Evolutionary conservation across 2,888 invertebrate species (phyloP), one percentile per base, ranked within the genome.

Genomic region (Epinotia demarniana): DNA sequence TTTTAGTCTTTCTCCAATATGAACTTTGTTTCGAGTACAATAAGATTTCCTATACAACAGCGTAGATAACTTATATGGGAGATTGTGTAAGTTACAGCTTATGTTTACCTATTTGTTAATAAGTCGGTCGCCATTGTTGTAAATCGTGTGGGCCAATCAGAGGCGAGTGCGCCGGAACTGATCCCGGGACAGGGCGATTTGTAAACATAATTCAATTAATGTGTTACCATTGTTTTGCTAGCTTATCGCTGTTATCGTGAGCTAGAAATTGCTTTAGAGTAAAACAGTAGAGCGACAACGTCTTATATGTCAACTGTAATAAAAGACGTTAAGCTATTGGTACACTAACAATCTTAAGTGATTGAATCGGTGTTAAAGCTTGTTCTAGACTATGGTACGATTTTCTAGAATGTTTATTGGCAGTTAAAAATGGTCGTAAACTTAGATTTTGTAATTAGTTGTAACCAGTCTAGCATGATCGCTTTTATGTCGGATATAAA

Each of bases 151-250:
- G 80, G 79, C 92, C 92, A 92, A 92, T 91, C 82, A 82, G 77
- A 61, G 75, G 77, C 78, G 71, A 53, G 72, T 69, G 73, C 66
- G 74, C 80, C 79, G 81, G 68, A 76, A 75, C 80, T 78, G 82
- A 81, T 79, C 75, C 78, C 77, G 82, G 82, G 83, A 82, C 84
- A 81, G 78, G 75, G 60, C 73, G 79, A 79, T 78, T 84, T 87
- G 88, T 90, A 90, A 91, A 92, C 90, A 91, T 92, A 92, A 92
- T 92, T 91, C 89, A 92, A 92, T 92, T 92, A 92, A 90, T 85
- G 86, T 83, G 84, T 83, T 83, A 33, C 61, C 55, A 75, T 75
- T 75, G 75, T 77, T 77, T 73, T 43, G 74, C 69, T 72, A 43
- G 16, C 80, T 89, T 90, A 90, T 91, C 89, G 82, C 71, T 78